Evolutionary conservation across 2,888 invertebrate genomes (phyloP).

Genomic region (Andricus curvator): DNA sequence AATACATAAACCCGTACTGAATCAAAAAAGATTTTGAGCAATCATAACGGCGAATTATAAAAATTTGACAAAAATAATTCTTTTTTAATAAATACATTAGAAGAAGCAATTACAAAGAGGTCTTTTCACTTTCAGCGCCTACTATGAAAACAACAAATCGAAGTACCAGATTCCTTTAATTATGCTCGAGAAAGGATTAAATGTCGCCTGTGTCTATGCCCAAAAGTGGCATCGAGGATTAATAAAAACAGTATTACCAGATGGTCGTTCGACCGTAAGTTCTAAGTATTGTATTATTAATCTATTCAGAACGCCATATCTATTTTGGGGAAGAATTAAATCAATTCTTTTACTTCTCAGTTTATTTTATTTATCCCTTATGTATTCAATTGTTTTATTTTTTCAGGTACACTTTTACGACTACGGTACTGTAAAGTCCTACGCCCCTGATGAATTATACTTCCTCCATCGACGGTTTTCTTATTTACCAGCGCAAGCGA

Average conservation of each 20-base stretch:
- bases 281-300: constrained; percentile 30
- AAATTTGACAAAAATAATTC: too few species aligned
- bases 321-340: constrained; percentile 17
- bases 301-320: neutral
- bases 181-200: constrained; percentile 67
- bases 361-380: neutral
- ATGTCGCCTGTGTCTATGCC: constrained; percentile 69
- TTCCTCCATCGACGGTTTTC: constrained; percentile 70
- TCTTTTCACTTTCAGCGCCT: constrained; percentile 57
- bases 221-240: constrained; percentile 71
- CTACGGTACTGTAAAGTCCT: constrained; percentile 71
- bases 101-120: neutral
- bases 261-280: constrained; percentile 68
- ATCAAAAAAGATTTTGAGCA: too few species aligned
- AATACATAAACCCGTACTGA: too few species aligned
- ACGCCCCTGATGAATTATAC: constrained; percentile 61
- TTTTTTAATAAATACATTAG: neutral
- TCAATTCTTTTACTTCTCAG: neutral
- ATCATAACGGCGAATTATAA: too few species aligned
- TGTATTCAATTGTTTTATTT: constrained; percentile 39
- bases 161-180: constrained; percentile 65
- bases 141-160: constrained; percentile 56
- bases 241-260: constrained; percentile 66
- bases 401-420: constrained; percentile 73
- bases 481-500: constrained; percentile 69